Evolutionary conservation across 2,797 vertebrate genomes (phyloP).

Genomic region (Betta splendens): DNA sequence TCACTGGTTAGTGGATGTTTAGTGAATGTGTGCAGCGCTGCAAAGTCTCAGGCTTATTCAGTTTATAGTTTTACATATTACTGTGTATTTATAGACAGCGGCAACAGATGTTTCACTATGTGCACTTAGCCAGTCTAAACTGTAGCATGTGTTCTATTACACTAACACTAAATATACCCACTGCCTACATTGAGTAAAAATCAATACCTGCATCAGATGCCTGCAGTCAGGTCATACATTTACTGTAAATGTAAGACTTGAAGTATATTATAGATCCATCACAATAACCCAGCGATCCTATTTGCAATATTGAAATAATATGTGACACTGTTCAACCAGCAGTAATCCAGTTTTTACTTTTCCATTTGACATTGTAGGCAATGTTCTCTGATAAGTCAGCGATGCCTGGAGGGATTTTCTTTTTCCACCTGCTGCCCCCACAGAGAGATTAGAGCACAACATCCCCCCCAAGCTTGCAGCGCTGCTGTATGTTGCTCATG

Average conservation of each 20-base stretch:
- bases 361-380: slow-evolving; percentile 37
- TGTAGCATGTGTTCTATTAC: slow-evolving; percentile 7
- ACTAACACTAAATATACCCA: slow-evolving; percentile 24
- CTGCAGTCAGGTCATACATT: slow-evolving; percentile 18
- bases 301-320: slow-evolving; percentile 2
- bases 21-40: no score
- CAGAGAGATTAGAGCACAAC: slow-evolving; percentile 55
- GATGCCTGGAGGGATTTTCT: slow-evolving; percentile 53
- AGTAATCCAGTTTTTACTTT: slow-evolving; percentile 31
- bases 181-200: slow-evolving; percentile 25
- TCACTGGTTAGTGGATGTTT: background rate
- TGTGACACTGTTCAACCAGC: background rate
- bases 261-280: slow-evolving; percentile 17
- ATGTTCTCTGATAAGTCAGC: slow-evolving; percentile 36
- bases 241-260: slow-evolving; percentile 1
- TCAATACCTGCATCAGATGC: slow-evolving; percentile 33
- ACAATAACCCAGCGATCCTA: slow-evolving; percentile 7
- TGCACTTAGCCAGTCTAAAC: slow-evolving; percentile 7
- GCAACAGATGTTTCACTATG: slow-evolving; percentile 32
- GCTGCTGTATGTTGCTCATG: slow-evolving; percentile 49
- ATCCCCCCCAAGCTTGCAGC: slow-evolving; percentile 36
- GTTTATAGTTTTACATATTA: background rate
- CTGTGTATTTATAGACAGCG: slow-evolving; percentile 26
- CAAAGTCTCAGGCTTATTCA: no score
- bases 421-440: slow-evolving; percentile 52